Evolutionary conservation across 1,140 invertebrate genomes (phyloP), one percentile per base, ranked within the genome.

Genomic region (Steinernema feltiae): DNA sequence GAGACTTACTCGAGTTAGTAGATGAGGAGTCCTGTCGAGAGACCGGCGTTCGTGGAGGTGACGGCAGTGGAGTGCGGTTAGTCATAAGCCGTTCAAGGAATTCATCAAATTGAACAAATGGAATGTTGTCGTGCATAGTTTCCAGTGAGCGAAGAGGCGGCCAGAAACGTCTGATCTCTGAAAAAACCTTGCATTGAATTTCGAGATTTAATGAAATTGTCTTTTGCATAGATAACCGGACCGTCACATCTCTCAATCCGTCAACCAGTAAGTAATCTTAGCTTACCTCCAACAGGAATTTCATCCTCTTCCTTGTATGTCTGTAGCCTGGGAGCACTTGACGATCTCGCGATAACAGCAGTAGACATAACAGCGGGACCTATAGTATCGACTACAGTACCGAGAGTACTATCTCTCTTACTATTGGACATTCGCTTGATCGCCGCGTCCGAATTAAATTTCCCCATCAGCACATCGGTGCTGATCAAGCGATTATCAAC

Each of bases 91-190:
- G 29, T 32, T 82, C 77, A 17, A 85, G 69, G 35, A 85, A 85
- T 29, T 76, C 70, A 70, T 86, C 85, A 21, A 85, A 75, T 31
- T 85, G 77, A 17, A 82, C 74, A 69, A 80, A 83, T 17, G 70
- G 41, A 30, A 85, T 78, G 30, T 76, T 81, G 53, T 85, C 83
- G 73, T 86, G 84, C 27, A 86, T 78, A 1, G 84, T 86, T 73
- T 85, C 84, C 17, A 85, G 75, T 1, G 80, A 82, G 21, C 84
- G 80, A 17, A 85, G 77, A 7, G 84, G 84, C 0, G 84, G 84
- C 85, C 85, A 86, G 76, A 85, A 85, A 12, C 84, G 77, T n/a
- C 78, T 71, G 31, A 85, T 85, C 70, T 85, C 83, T 80, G 31
- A 70, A 82, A 77, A 41, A 32, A 30, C 15, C 48, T 3, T 69